These are phyloP conservation scores for Nerophis lumbriciformis DNA, from an alignment of 2,113 vertebrate genomes.

Conservation along the genomic window DNA sequence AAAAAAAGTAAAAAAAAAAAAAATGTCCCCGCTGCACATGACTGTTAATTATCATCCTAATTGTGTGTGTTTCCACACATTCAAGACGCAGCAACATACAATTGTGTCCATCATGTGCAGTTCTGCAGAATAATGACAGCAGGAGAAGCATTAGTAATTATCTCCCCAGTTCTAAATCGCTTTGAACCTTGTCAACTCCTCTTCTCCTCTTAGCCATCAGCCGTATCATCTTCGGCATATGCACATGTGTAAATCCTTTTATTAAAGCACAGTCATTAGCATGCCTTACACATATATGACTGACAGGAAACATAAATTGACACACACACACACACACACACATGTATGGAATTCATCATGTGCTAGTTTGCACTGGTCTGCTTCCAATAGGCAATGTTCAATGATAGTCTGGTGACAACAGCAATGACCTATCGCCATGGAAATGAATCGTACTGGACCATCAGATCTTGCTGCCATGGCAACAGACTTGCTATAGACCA, in stretches of 20 bases:
- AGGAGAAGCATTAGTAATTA: background rate
- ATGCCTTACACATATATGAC: background rate
- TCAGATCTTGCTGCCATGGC: slow-evolving; percentile 51
- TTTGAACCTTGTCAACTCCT: too few relatives aligned
- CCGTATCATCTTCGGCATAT: background rate
- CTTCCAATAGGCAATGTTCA: background rate
- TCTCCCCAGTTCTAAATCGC: background rate
- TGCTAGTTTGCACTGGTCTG: slow-evolving; percentile 6
- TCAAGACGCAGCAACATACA: background rate
- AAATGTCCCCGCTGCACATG: background rate
- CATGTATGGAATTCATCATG: background rate
- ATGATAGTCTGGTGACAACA: slow-evolving; percentile 1
- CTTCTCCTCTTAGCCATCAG: background rate
- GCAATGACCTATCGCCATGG: slow-evolving; percentile 49
- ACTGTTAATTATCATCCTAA: background rate
- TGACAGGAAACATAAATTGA: background rate
- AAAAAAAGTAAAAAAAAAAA: too few relatives aligned
- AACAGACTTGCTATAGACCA: slow-evolving; percentile 48
- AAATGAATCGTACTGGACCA: slow-evolving; percentile 44
- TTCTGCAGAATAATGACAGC: background rate
- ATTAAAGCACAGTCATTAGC: too few relatives aligned
- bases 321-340: background rate
- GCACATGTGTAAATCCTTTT: background rate
- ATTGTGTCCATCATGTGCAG: background rate
- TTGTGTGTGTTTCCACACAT: too few relatives aligned